phyloP scores from a whole-genome alignment of 2,113 vertebrate genomes.

The Scartelaos histophorus region DNA sequence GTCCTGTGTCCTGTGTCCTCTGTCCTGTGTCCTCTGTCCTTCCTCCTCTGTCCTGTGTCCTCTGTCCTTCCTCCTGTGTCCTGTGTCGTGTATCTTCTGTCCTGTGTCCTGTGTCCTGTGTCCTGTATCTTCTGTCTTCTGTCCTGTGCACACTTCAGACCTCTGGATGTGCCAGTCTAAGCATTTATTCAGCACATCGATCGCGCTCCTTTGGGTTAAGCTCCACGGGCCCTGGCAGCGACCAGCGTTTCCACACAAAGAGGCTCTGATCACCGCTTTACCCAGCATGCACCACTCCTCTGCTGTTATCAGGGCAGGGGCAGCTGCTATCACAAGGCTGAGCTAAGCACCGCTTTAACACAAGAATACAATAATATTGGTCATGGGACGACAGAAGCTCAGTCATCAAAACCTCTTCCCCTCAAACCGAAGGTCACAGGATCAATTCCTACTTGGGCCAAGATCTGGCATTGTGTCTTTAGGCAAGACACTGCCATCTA shows the following conservation, averaged over 20 bases:
- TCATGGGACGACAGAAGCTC: background rate
- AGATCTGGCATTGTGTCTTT: no score
- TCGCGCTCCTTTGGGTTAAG: constrained; percentile 32
- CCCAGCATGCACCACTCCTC: constrained; percentile 2
- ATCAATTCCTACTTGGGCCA: no score
- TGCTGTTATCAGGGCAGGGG: background rate
- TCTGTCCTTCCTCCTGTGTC: no score
- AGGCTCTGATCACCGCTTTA: constrained; percentile 25
- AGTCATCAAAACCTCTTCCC: no score
- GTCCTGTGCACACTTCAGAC: constrained; percentile 37
- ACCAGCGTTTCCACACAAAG: constrained; percentile 32
- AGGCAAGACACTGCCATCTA: no score
- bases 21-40: no score
- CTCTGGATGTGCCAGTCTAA: constrained; percentile 47
- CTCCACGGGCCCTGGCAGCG: constrained; percentile 28
- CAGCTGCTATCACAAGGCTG: background rate
- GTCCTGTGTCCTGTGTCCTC: no score
- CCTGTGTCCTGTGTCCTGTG: constrained; percentile 18
- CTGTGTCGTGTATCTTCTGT: constrained; percentile 2
- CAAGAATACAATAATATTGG: background rate
- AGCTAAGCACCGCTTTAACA: background rate
- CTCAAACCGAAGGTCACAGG: no score
- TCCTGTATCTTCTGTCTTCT: constrained; percentile 35
- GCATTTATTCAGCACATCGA: constrained; percentile 60
- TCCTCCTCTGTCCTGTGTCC: no score